Conservation (phyloP, 2,888 invertebrate genomes). For the Cabera pusaria region DNA sequence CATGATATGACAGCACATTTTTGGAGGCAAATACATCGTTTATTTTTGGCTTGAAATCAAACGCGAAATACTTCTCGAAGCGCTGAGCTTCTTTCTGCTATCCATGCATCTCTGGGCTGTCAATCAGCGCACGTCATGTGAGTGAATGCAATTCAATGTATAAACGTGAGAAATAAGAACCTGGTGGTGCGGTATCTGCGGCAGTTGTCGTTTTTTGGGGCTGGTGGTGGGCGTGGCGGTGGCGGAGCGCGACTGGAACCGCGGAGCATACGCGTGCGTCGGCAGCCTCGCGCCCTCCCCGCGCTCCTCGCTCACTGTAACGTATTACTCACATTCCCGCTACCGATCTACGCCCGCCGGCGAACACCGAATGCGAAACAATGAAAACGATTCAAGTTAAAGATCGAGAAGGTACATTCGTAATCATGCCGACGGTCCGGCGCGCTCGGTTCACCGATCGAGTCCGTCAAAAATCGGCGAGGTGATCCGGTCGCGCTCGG, state of each 20-base stretch:
- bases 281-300: constrained; percentile 69
- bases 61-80: too few species aligned
- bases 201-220: constrained; percentile 97
- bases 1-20: too few species aligned
- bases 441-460: constrained; percentile 35
- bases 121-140: too few species aligned
- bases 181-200: constrained; percentile 93
- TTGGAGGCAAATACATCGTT: too few species aligned
- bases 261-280: constrained; percentile 84
- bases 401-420: constrained; percentile 25
- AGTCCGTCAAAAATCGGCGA: background rate
- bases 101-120: too few species aligned
- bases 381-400: constrained; percentile 2
- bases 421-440: constrained; percentile 39
- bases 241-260: constrained; percentile 93
- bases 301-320: constrained; percentile 64
- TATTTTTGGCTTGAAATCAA: too few species aligned
- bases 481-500: constrained; percentile 39
- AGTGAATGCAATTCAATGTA: too few species aligned
- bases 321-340: constrained; percentile 39
- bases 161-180: constrained; percentile 34
- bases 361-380: constrained; percentile 20
- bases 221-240: constrained; percentile 97
- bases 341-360: constrained; percentile 30
- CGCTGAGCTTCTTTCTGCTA: too few species aligned